phyloP scores from a whole-genome alignment of 2,888 invertebrate genomes.

The Psylliodes chrysocephalus region DNA sequence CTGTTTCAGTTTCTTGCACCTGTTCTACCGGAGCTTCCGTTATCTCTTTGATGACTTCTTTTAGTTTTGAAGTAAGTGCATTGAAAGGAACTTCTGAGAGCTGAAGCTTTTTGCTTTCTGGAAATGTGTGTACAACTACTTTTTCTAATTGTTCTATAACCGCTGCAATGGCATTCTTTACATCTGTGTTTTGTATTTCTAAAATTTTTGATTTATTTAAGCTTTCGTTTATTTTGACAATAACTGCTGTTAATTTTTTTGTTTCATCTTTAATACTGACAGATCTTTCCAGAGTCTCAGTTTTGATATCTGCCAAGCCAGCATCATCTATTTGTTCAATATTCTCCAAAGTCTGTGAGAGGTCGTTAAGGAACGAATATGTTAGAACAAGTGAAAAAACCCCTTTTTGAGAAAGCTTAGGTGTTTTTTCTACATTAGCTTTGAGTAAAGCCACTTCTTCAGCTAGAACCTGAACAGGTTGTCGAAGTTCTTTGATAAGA shows the following conservation, averaged over 20 bases:
- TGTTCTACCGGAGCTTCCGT: not conserved
- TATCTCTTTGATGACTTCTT: slow-evolving; percentile 20
- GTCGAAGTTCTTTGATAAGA: slow-evolving; percentile 24
- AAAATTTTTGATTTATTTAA: slow-evolving; percentile 21
- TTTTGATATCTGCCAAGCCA: slow-evolving; percentile 20
- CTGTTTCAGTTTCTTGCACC: not conserved
- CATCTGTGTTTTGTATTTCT: slow-evolving; percentile 14
- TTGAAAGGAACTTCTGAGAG: slow-evolving; percentile 30
- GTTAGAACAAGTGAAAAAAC: slow-evolving; percentile 39
- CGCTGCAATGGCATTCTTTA: slow-evolving; percentile 15
- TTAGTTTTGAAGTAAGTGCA: slow-evolving; percentile 26
- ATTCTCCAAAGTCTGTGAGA: slow-evolving; percentile 4
- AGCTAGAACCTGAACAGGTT: slow-evolving; percentile 35
- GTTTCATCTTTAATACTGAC: slow-evolving; percentile 14
- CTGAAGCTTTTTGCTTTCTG: slow-evolving; percentile 31
- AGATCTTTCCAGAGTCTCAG: slow-evolving; percentile 5
- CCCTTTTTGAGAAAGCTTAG: slow-evolving; percentile 36
- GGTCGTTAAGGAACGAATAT: slow-evolving; percentile 28
- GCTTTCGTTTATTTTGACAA: slow-evolving; percentile 15
- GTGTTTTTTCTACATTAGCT: slow-evolving; percentile 30
- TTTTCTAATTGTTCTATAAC: slow-evolving; percentile 31
- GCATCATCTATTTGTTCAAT: slow-evolving; percentile 8
- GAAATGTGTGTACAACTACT: slow-evolving; percentile 19
- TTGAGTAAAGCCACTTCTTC: slow-evolving; percentile 35
- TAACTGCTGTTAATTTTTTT: slow-evolving; percentile 19